These are phyloP conservation scores for Cydia pomonella DNA, from an alignment of 1,140 invertebrate species.

Conservation along the genomic window DNA sequence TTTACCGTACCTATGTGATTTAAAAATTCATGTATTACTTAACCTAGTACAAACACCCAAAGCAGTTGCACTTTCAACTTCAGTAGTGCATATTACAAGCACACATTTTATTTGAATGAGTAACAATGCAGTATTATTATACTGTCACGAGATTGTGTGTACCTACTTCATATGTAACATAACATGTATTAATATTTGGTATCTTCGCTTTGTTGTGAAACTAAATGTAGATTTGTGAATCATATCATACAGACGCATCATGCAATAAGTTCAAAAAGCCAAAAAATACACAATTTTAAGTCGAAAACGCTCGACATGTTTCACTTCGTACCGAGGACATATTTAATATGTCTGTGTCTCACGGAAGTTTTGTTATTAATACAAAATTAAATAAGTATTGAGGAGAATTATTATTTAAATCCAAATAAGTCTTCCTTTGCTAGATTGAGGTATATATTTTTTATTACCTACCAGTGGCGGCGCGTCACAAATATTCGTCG, in stretches of 20 bases:
- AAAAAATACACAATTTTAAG: too few species aligned
- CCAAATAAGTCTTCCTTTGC: too few species aligned
- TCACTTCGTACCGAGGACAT: too few species aligned
- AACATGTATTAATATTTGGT: not conserved
- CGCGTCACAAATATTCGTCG: too few species aligned
- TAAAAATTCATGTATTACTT: not conserved
- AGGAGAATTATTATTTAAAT: too few species aligned
- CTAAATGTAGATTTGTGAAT: not conserved
- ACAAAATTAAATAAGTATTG: too few species aligned
- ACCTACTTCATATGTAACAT: not conserved
- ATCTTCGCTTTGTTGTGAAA: not conserved
- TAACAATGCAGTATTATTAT: not conserved
- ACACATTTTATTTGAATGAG: not conserved
- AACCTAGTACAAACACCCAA: not conserved
- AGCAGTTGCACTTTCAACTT: conserved; percentile 3
- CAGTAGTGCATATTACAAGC: conserved; percentile 14
- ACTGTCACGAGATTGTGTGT: not conserved
- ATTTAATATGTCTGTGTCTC: too few species aligned
- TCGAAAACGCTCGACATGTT: too few species aligned
- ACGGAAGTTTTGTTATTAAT: too few species aligned
- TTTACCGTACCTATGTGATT: not conserved
- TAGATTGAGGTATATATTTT: too few species aligned
- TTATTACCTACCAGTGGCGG: too few species aligned
- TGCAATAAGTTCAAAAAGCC: not conserved
- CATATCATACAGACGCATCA: not conserved